Evolutionary conservation across 2,797 vertebrate genomes (phyloP).

Genomic region (Paramormyrops hopkinsi): DNA sequence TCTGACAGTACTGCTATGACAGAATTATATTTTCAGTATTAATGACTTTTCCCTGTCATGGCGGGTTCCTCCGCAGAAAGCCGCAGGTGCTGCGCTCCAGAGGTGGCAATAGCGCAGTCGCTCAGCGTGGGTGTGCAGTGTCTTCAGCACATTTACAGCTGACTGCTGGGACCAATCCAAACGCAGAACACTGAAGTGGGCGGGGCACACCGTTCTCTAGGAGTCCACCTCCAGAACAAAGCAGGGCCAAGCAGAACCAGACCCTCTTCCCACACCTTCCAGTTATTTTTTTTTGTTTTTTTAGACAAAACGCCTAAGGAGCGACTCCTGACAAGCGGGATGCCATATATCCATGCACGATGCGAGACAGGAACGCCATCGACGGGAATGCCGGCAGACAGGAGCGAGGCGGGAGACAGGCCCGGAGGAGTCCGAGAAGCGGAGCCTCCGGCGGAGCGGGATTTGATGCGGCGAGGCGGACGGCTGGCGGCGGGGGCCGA

Average conservation of each 20-base stretch:
- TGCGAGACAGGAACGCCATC: not conserved
- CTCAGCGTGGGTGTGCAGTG: not conserved
- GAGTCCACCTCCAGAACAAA: not conserved
- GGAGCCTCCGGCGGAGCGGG: not conserved
- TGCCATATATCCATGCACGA: not conserved
- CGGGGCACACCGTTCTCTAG: not conserved
- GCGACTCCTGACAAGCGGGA: not conserved
- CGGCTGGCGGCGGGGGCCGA: not conserved
- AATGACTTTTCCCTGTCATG: not conserved
- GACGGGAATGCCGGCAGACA: not conserved
- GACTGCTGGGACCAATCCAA: not conserved
- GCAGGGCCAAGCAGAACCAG: not conserved
- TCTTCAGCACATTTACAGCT: not conserved
- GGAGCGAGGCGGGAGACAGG: not conserved
- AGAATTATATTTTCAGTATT: conserved; percentile 4
- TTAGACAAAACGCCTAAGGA: not conserved
- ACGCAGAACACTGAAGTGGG: not conserved
- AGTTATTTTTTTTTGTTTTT: not conserved
- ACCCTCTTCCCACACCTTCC: not conserved
- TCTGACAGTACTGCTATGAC: not conserved
- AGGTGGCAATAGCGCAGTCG: not conserved
- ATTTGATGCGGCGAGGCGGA: not conserved
- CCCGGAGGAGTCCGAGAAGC: not conserved
- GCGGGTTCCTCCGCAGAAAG: not conserved
- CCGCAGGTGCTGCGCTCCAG: not conserved